Percentiles rank a stretch among this genome's conserved stretches.
These are phyloP conservation scores for Macrobrachium nipponense DNA, from an alignment of 1,140 invertebrate genomes.

Conservation along the genomic window DNA sequence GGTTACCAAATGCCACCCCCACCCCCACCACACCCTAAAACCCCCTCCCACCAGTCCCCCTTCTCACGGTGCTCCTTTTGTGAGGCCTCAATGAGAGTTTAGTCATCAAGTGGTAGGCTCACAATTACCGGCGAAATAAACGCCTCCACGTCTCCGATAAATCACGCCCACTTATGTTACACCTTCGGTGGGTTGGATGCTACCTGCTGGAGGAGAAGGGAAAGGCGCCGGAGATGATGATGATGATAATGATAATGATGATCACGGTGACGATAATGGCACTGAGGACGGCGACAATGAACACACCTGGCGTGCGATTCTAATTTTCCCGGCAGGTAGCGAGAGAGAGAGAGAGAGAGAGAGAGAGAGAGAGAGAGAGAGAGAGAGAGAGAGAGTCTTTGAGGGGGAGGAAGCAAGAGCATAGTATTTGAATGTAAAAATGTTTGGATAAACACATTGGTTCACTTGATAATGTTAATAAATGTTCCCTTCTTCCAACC, in stretches of 20 bases:
- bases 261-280: not conserved
- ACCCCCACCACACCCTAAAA: too few species aligned
- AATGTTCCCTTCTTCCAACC: too few species aligned
- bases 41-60: not conserved
- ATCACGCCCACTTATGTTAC: constrained; percentile 9
- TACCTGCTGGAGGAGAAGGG: not conserved
- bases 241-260: not conserved
- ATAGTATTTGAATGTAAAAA: too few species aligned
- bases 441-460: too few species aligned
- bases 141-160: constrained; percentile 12
- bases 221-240: too few species aligned
- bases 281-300: not conserved
- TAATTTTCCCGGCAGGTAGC: not conserved
- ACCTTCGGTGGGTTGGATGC: not conserved
- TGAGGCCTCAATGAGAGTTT: constrained; percentile 18
- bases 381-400: not conserved
- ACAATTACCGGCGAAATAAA: constrained; percentile 31
- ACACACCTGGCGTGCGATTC: not conserved
- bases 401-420: too few species aligned
- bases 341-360: not conserved
- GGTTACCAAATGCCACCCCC: too few species aligned
- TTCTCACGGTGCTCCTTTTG: constrained; percentile 25
- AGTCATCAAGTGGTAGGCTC: constrained; percentile 27
- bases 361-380: not conserved
- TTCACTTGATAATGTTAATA: too few species aligned